Evolutionary conservation across 35 echinoderm and acorn worm species (phyloP).

Genomic region (Strongylocentrotus purpuratus): DNA sequence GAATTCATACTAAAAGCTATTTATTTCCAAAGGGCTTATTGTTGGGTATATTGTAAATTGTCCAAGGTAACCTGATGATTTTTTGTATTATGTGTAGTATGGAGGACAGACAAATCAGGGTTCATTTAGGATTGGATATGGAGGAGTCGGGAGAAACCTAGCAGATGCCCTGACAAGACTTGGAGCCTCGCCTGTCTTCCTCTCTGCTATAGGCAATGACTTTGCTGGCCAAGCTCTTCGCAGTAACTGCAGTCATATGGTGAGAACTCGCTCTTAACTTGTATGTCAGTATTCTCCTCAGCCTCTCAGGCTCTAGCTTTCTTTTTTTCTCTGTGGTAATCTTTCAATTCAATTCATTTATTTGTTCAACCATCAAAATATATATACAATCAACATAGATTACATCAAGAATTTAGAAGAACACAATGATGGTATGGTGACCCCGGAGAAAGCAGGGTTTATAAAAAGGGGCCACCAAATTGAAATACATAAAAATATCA

Average conservation of each 20-base stretch:
- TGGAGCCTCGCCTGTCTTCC: conserved; percentile 65
- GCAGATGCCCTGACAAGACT: conserved; percentile 85
- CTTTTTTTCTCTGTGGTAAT: neutral
- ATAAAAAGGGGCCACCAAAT: too few relatives aligned
- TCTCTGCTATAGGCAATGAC: conserved; percentile 82
- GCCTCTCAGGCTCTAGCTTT: neutral
- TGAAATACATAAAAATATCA: too few relatives aligned
- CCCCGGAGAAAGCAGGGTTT: too few relatives aligned
- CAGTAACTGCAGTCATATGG: conserved; percentile 75
- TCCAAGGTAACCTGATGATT: neutral
- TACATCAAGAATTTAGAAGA: too few relatives aligned
- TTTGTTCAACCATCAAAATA: too few relatives aligned
- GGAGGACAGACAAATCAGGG: conserved; percentile 75
- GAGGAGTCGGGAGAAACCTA: conserved; percentile 88
- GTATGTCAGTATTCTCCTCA: neutral
- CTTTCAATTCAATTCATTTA: neutral
- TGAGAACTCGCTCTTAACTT: neutral
- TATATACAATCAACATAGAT: too few relatives aligned
- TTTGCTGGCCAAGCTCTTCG: conserved; percentile 62
- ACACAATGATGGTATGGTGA: too few relatives aligned
- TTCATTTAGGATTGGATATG: conserved; percentile 59
- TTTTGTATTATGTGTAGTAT: conserved; percentile 49
- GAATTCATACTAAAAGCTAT: too few relatives aligned
- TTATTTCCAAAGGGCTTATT: too few relatives aligned
- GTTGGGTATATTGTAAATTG: too few relatives aligned